These are phyloP conservation scores for Hippocampus barbouri DNA, from an alignment of 2,113 vertebrate genomes.

Conservation along the genomic window DNA sequence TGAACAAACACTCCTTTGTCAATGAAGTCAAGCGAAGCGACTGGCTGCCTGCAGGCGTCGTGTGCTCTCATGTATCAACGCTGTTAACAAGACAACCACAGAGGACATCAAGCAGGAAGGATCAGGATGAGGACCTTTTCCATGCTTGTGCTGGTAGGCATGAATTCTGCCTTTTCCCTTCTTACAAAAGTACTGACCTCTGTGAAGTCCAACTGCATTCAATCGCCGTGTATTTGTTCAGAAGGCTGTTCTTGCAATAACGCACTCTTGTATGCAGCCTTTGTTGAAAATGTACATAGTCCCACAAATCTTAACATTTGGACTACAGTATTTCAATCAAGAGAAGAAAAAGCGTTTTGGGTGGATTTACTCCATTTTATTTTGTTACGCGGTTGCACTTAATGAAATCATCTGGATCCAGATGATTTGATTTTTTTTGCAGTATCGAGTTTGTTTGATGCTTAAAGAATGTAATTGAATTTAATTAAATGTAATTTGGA, in stretches of 20 bases:
- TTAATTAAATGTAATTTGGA: not conserved
- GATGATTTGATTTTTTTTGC: no score
- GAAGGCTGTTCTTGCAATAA: not conserved
- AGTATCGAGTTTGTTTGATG: not conserved
- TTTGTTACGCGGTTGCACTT: no score
- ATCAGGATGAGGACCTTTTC: conserved; percentile 34
- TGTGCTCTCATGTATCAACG: conserved; percentile 29
- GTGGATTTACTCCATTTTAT: no score
- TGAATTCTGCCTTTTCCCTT: not conserved
- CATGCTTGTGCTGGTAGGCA: conserved; percentile 55
- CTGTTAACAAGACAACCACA: not conserved
- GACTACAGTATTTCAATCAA: no score
- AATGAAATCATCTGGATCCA: no score
- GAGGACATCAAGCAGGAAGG: conserved; percentile 3
- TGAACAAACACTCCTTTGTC: conserved; percentile 16
- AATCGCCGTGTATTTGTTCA: not conserved
- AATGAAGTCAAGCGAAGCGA: conserved; percentile 12
- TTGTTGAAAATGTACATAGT: not conserved
- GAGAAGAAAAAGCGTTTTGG: no score
- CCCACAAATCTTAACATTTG: no score
- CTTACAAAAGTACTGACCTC: not conserved
- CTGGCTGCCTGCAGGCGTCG: conserved; percentile 32
- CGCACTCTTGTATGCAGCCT: not conserved
- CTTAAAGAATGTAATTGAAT: not conserved
- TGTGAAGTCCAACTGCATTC: not conserved